These are phyloP conservation scores for Gambusia holbrooki DNA, from an alignment of 2,113 vertebrate genomes.

Conservation along the genomic window DNA sequence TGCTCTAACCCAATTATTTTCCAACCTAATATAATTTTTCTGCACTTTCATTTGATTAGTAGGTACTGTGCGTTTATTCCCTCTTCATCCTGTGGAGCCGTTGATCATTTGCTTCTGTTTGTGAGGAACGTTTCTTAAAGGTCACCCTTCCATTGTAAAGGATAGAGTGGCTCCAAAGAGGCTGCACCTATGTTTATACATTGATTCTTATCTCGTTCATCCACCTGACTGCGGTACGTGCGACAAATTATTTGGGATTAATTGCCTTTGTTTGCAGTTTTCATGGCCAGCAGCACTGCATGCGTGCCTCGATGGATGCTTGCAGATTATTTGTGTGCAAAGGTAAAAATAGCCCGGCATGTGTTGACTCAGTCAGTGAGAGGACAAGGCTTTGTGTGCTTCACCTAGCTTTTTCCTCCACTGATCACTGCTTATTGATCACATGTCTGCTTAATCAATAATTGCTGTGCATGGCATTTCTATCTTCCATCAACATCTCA, in stretches of 20 bases:
- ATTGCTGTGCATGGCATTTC: constrained; percentile 63
- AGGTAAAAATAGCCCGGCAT: constrained; percentile 24
- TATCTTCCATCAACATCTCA: constrained; percentile 46
- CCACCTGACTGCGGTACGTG: constrained; percentile 10
- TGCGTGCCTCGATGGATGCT: background rate
- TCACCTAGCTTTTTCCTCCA: constrained; percentile 50
- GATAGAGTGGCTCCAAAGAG: constrained; percentile 31
- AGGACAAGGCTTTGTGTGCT: constrained; percentile 25
- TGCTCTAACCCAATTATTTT: constrained; percentile 60
- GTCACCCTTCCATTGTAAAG: constrained; percentile 58
- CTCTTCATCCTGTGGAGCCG: constrained; percentile 54
- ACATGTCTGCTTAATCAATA: constrained; percentile 52
- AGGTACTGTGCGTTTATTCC: constrained; percentile 53
- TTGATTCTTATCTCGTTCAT: constrained; percentile 23
- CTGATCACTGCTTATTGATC: constrained; percentile 64
- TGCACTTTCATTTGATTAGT: constrained; percentile 70
- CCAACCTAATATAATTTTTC: constrained; percentile 63
- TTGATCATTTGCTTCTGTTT: constrained; percentile 35
- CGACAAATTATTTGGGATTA: constrained; percentile 30
- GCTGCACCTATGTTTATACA: constrained; percentile 30
- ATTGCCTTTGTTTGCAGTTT: constrained; percentile 50
- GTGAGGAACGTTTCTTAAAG: constrained; percentile 50
- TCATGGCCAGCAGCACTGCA: background rate
- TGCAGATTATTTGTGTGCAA: background rate
- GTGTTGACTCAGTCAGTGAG: background rate